These are phyloP conservation scores for Microplitis demolitor DNA, from an alignment of 1,140 invertebrate genomes.

Conservation along the genomic window DNA sequence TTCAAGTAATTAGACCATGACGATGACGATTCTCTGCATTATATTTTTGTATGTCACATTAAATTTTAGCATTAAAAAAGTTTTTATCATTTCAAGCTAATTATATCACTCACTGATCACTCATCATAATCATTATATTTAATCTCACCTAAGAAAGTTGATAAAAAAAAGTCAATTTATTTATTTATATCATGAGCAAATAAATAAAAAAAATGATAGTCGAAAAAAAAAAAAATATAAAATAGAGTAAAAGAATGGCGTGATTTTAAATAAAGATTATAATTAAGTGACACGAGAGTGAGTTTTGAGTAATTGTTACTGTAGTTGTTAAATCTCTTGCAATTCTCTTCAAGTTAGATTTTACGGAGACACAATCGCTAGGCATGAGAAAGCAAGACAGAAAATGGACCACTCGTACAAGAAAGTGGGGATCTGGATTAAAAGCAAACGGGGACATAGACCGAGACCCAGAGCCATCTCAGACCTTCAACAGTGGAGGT, in stretches of 20 bases:
- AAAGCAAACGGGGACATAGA: slow-evolving; percentile 62
- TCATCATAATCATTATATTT: too few relatives aligned
- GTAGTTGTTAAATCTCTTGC: too few relatives aligned
- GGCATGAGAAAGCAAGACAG: slow-evolving; percentile 35
- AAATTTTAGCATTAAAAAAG: neutral
- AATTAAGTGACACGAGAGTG: neutral
- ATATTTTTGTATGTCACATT: slow-evolving; percentile 18
- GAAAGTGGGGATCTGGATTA: slow-evolving; percentile 62
- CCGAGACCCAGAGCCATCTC: slow-evolving; percentile 58
- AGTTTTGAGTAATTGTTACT: neutral
- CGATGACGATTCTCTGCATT: slow-evolving; percentile 14
- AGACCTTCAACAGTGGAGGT: slow-evolving; percentile 56
- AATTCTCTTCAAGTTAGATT: neutral
- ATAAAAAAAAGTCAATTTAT: too few relatives aligned
- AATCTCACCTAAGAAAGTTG: too few relatives aligned
- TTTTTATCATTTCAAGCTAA: too few relatives aligned
- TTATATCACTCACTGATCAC: too few relatives aligned
- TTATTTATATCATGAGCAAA: too few relatives aligned
- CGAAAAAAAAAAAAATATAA: neutral
- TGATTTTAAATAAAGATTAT: neutral
- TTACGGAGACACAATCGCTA: slow-evolving; percentile 15
- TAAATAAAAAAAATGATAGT: neutral
- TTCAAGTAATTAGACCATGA: slow-evolving; percentile 33
- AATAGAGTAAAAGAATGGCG: neutral
- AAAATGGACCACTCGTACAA: slow-evolving; percentile 49